These are phyloP conservation scores for Helarctos malayanus DNA, from an alignment of 2,797 vertebrate genomes.

Conservation along the genomic window DNA sequence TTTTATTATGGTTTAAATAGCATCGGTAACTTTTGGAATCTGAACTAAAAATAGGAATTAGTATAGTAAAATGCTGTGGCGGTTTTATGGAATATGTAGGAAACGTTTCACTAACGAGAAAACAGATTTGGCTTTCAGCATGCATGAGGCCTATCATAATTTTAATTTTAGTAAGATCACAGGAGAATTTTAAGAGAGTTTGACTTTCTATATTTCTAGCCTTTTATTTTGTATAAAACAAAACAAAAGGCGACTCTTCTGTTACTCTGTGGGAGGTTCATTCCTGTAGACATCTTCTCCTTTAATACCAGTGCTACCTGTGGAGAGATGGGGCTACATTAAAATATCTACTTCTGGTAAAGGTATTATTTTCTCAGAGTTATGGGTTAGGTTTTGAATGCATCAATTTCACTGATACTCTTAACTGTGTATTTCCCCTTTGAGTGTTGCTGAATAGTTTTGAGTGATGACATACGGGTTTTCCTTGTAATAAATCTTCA, in stretches of 20 bases:
- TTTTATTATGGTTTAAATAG: constrained; percentile 28
- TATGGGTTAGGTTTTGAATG: background rate
- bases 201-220: background rate
- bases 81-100: constrained; percentile 8
- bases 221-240: background rate
- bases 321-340: background rate
- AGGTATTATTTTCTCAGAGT: constrained; percentile 4
- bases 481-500: constrained; percentile 46
- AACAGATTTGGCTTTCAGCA: constrained; percentile 23
- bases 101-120: constrained; percentile 13
- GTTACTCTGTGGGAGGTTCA: background rate
- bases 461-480: background rate
- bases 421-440: constrained; percentile 28
- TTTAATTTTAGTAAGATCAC: constrained; percentile 28
- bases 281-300: background rate
- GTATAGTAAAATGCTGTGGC: background rate
- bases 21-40: background rate
- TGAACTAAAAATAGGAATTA: constrained; percentile 47
- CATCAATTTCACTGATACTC: background rate
- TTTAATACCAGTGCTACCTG: background rate
- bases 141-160: background rate
- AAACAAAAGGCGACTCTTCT: background rate
- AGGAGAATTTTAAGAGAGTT: background rate
- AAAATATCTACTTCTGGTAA: constrained; percentile 7
- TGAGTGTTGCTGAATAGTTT: constrained; percentile 29